Conservation (phyloP, 2,888 invertebrate species). For the Watsonalla cultraria region DNA sequence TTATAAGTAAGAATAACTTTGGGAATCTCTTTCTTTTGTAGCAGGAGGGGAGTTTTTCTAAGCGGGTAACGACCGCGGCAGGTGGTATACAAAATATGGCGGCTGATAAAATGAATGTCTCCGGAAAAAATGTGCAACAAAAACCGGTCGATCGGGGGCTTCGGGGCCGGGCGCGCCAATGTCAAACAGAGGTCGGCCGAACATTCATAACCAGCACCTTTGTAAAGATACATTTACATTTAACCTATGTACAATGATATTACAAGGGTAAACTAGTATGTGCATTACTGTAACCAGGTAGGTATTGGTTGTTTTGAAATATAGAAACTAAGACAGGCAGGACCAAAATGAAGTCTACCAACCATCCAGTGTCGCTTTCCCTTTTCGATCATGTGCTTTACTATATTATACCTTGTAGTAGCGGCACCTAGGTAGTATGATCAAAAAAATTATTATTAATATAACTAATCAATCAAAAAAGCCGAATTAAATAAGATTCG, state of each 20-base stretch:
- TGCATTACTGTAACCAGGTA: no score
- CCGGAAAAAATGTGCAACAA: constrained; percentile 63
- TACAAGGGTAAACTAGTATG: no score
- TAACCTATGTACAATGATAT: constrained; percentile 8
- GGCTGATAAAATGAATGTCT: constrained; percentile 59
- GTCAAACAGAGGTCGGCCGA: constrained; percentile 68
- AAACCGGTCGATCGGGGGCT: constrained; percentile 47
- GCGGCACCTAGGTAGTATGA: no score
- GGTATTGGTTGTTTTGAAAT: no score
- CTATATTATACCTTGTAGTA: no score
- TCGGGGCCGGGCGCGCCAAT: constrained; percentile 39
- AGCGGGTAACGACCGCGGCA: constrained; percentile 73
- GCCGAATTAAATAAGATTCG: no score
- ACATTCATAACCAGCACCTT: constrained; percentile 15
- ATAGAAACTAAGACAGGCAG: no score
- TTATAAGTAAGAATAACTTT: constrained; percentile 74
- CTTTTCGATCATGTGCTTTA: no score
- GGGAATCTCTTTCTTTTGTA: constrained; percentile 74
- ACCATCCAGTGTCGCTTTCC: no score
- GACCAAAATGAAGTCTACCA: no score
- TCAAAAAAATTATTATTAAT: no score
- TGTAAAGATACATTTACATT: constrained; percentile 14
- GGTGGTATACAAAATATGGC: constrained; percentile 67
- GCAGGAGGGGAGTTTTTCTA: constrained; percentile 66
- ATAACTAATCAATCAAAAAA: no score